Evolutionary conservation across 2,888 invertebrate genomes (phyloP), one percentile per base, ranked within the genome.

Genomic region (Brenthis hecate): DNA sequence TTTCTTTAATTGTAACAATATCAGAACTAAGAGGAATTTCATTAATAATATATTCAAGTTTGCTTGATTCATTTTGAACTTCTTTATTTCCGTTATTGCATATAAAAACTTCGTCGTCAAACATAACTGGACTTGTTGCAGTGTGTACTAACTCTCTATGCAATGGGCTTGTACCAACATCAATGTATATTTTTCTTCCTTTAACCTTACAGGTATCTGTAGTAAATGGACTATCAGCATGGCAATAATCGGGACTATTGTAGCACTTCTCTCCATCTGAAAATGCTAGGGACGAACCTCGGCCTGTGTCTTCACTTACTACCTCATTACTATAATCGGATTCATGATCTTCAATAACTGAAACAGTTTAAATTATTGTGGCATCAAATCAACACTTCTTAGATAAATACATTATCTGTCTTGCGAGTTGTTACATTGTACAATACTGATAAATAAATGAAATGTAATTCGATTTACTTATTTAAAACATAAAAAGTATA

Each of bases 211-310:
- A 70, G 53, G 23, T 56, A 63, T 69, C 72, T 61, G 63, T 67
- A 54, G 67, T 64, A n/a, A 68, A 64, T 48, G 74, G 76, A 68
- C 73, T 77, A 63, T 81, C 77, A 58, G 74, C 74, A 61, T 75
- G 74, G 50, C 75, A 82, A 72, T 85, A 87, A 68, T 89, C 87
- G 57, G 89, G 88, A 72, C 91, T 91, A 66, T 81, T 78, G 16
- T 81, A 79, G 74, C 83, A 83, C 75, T 87, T 89, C 56, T 89
- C 89, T 51, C 77, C 84, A 74, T 89, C 88, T 13, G 89, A 90
- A 73, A 80, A 84, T 48, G 83, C 85, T 28, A 88, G 77, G 6
- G 92, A 93, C 23, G 92, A 92, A 13, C 91, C 92, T 57, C 87
- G 76, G 1, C 92, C 92, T 2, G 91, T 89, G 73, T 92, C 92